A percentile compares a stretch with the other conserved stretches of the same genome.
Evolutionary conservation across 2,888 invertebrate species (phyloP).

Genomic region (Drosophila recens): DNA sequence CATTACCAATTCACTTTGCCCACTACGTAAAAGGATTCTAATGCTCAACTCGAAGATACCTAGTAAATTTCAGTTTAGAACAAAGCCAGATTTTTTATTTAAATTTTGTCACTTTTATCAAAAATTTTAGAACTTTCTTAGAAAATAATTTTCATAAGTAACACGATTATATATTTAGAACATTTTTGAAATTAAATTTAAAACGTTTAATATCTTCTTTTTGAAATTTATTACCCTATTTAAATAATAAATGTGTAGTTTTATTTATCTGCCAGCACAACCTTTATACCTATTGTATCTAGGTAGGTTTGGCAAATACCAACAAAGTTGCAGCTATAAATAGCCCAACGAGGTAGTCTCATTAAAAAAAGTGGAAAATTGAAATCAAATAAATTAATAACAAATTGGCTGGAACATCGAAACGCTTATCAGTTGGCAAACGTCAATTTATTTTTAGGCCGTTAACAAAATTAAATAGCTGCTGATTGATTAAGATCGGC

Average conservation of each 20-base stretch:
- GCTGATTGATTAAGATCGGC: conserved; percentile 66
- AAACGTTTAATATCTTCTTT: too few relatives aligned
- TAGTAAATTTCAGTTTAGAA: not conserved
- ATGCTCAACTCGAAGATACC: not conserved
- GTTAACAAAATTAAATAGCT: conserved; percentile 46
- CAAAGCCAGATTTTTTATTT: too few relatives aligned
- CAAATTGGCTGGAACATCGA: conserved; percentile 66
- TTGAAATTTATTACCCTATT: too few relatives aligned
- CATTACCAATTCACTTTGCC: conserved; percentile 33
- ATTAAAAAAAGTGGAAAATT: conserved; percentile 26
- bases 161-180: too few relatives aligned
- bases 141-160: too few relatives aligned
- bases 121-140: too few relatives aligned
- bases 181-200: too few relatives aligned
- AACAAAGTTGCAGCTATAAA: conserved; percentile 27
- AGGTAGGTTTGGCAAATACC: not conserved
- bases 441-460: conserved; percentile 66
- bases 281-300: conserved; percentile 4
- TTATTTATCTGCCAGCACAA: not conserved
- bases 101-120: too few relatives aligned
- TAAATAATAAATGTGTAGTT: too few relatives aligned
- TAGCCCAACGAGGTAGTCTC: conserved; percentile 21
- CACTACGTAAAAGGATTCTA: not conserved
- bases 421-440: conserved; percentile 54
- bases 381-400: conserved; percentile 55